Percentiles rank a stretch among this genome's conserved stretches.
These are phyloP conservation scores for Drosophila anomalipes DNA, from an alignment of 2,888 invertebrate genomes.

Conservation along the genomic window DNA sequence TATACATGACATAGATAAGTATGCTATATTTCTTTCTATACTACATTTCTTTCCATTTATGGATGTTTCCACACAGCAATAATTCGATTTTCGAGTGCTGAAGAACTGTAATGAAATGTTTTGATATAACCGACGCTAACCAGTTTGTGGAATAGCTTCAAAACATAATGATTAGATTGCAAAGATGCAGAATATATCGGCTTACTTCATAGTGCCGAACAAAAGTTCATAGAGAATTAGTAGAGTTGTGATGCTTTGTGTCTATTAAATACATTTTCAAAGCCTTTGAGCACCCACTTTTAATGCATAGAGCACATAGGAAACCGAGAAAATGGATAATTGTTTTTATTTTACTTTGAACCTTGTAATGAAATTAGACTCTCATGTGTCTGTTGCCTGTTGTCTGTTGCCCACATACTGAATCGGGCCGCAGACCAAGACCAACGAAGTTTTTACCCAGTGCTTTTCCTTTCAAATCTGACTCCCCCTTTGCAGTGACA, in stretches of 20 bases:
- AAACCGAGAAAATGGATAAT: not conserved
- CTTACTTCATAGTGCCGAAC: not conserved
- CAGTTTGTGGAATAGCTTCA: not conserved
- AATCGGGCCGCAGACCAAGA: conserved; percentile 34
- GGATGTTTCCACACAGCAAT: not conserved
- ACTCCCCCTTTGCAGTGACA: not conserved
- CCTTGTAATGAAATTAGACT: not conserved
- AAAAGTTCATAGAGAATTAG: not conserved
- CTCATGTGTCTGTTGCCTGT: conserved; percentile 4
- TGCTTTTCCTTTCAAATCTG: conserved; percentile 49
- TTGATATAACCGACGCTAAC: not conserved
- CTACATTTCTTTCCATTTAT: not conserved
- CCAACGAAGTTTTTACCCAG: conserved; percentile 36
- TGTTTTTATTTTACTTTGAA: not conserved
- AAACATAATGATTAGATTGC: not conserved
- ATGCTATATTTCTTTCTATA: not conserved
- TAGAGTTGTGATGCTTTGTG: not conserved
- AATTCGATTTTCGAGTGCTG: not conserved
- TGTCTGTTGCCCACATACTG: conserved; percentile 20
- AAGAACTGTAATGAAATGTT: not conserved
- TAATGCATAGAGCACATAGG: not conserved
- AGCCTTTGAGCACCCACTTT: not conserved
- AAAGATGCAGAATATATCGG: not conserved
- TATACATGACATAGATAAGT: not conserved
- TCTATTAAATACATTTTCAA: not conserved